A percentile compares a stretch with the other conserved stretches of the same genome.
Conservation (phyloP, 1,140 invertebrate species). For the Brachionus paranguensis region DNA sequence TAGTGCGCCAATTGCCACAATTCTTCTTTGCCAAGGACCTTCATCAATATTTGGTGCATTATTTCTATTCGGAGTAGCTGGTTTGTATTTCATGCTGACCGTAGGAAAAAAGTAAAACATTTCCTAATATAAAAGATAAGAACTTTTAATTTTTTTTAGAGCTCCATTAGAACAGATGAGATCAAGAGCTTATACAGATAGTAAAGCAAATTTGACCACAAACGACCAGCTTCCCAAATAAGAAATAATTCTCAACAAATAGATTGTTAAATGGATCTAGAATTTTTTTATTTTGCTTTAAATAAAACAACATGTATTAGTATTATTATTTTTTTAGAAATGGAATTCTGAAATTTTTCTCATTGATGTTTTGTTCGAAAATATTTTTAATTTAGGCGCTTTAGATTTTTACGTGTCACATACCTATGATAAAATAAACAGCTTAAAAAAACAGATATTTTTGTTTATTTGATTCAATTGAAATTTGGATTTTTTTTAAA, state of each 20-base stretch:
- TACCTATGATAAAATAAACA: too few relatives aligned
- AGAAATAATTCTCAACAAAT: neutral
- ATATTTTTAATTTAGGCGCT: neutral
- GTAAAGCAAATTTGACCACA: conserved; percentile 10
- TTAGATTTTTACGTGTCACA: neutral
- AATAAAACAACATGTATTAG: neutral
- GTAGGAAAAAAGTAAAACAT: neutral
- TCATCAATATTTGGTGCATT: conserved; percentile 22
- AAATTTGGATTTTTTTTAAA: too few relatives aligned
- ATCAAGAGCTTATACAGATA: conserved; percentile 19
- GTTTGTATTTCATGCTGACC: conserved; percentile 15
- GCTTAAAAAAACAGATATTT: neutral
- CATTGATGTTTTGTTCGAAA: neutral
- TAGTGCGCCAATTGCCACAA: neutral
- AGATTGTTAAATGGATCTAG: neutral
- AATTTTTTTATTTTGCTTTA: neutral
- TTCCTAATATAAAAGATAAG: neutral
- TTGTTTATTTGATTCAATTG: neutral
- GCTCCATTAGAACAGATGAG: conserved; percentile 21
- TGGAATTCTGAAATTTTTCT: neutral
- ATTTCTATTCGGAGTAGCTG: conserved; percentile 8
- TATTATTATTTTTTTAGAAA: neutral
- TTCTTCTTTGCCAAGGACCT: conserved; percentile 24
- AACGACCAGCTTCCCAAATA: conserved; percentile 1
- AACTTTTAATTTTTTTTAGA: neutral